A percentile compares a stretch with the other conserved stretches of the same genome.
Conservation (phyloP, 2,113 vertebrate genomes). For the Rostratula benghalensis region DNA sequence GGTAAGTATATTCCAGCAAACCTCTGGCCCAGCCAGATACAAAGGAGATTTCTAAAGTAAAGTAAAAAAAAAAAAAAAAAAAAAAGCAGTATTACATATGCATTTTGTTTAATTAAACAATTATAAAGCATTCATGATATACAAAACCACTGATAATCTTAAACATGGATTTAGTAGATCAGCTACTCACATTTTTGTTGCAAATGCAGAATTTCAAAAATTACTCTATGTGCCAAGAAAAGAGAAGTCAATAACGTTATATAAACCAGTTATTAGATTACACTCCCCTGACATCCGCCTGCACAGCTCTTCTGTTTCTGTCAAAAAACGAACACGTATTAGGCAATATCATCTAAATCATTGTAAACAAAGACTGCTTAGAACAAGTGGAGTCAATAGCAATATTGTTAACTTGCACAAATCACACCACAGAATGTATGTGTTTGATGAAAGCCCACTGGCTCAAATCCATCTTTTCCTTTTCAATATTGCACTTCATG, state of each 20-base stretch:
- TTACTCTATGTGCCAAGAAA: background rate
- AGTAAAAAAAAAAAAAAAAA: background rate
- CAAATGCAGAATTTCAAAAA: background rate
- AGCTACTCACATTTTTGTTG: conserved; percentile 15
- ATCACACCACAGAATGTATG: background rate
- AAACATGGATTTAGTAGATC: background rate
- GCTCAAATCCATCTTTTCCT: background rate
- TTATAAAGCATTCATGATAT: background rate
- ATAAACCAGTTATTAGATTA: background rate
- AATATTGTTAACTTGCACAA: background rate
- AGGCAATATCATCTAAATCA: background rate
- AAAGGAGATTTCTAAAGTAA: background rate
- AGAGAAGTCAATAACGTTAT: background rate
- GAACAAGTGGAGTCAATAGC: background rate
- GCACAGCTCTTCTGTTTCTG: conserved; percentile 6
- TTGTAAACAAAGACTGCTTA: conserved; percentile 14
- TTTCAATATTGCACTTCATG: background rate
- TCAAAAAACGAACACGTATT: background rate
- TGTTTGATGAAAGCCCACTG: background rate
- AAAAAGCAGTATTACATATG: background rate
- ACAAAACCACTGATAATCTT: background rate
- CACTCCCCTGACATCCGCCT: background rate
- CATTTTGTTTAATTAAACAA: conserved; percentile 14
- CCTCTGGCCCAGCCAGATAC: background rate
- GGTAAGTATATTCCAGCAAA: background rate